Conservation (phyloP, 1,140 invertebrate genomes). For the Drosophila quadrilineata region DNA sequence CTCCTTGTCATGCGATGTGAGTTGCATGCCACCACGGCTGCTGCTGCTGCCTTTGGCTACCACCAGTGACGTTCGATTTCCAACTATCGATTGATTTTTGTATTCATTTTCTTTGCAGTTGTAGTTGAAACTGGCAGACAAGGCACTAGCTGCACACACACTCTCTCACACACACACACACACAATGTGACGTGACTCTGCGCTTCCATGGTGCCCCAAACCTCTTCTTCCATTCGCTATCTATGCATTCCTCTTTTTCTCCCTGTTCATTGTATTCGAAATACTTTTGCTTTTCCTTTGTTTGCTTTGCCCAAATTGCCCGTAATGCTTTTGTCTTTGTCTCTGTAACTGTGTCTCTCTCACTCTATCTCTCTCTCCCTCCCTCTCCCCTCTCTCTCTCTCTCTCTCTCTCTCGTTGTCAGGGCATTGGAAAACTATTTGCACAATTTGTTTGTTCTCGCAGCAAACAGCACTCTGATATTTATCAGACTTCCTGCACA, state of each 20-base stretch:
- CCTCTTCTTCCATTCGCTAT: no score
- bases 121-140: neutral
- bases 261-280: no score
- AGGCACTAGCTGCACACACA: constrained; percentile 1
- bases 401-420: no score
- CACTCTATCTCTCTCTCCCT: no score
- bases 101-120: constrained; percentile 44
- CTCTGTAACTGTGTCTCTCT: no score
- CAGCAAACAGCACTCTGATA: neutral
- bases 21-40: neutral
- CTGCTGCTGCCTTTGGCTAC: constrained; percentile 4
- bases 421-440: no score
- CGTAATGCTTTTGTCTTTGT: constrained; percentile 28
- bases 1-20: no score
- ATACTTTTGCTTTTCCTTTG: constrained; percentile 11
- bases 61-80: constrained; percentile 50
- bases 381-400: no score
- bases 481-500: neutral
- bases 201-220: no score
- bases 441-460: no score
- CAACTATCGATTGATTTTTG: constrained; percentile 64
- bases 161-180: neutral
- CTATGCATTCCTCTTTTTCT: constrained; percentile 5
- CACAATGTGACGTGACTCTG: constrained; percentile 6
- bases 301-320: constrained; percentile 53